Base-by-base conservation (phyloP, 2,797 vertebrate genomes). In the Apogon talboti region DNA sequence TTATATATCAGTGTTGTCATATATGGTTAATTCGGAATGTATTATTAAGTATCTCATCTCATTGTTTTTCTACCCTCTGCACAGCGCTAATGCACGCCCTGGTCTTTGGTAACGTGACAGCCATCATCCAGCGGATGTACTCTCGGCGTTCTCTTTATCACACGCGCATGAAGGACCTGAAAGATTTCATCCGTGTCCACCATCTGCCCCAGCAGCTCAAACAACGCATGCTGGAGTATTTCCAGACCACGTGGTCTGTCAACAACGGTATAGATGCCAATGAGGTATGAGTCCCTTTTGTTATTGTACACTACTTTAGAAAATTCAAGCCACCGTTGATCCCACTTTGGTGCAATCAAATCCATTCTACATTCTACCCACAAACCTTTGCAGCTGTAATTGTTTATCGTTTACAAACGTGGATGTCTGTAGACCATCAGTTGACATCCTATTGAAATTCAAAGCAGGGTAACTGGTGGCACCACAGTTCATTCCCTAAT, bases 41-140 rank as follows among this genome's bases (percentile, higher is more conserved):
- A 28, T 28, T 28, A 6, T 28, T n/a, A 24, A 24, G 21, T 24
- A n/a, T n/a, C n/a, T n/a, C n/a, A n/a, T n/a, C n/a, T n/a, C n/a
- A n/a, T n/a, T n/a, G n/a, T n/a, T n/a, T 43, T 60, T 52, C 1
- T 1, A 0, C 64, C 24, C 30, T 49, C 55, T 44, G 3, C 67
- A 8, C 93, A 99, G 98, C 97, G 0, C 88, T 99, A 85, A 99
- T 99, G 98, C 97, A 99, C 2, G 97, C 96, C 0, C 94, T 99
- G 38, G 96, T 99, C 63, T 99, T 99, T 0, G 97, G 97, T n/a
- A 99, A 99, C 0, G 97, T 99, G 83, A 97, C 97, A 0, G 97
- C 97, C 87, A 98, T 99, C 90, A 98, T 99, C 88, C 98, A 99
- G 92, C 96, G 97, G 21, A 98, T 99, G 98, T 98, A 99, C 81